These are phyloP conservation scores for Rhabdomys pumilio DNA, from an alignment of 2,797 vertebrate genomes.

Conservation along the genomic window DNA sequence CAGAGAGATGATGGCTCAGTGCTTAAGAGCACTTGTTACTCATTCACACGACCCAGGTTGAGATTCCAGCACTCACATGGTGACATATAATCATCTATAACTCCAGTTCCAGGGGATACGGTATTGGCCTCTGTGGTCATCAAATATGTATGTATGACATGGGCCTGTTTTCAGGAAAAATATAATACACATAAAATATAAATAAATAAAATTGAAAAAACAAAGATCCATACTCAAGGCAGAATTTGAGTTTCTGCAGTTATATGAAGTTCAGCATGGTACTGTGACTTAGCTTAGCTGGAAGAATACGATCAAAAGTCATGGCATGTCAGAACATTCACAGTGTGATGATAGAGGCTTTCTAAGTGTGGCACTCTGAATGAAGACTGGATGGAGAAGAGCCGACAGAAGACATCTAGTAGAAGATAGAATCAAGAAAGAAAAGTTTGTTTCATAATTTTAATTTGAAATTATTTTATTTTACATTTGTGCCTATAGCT, in stretches of 20 bases:
- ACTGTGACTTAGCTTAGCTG: not conserved
- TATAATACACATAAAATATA: not conserved
- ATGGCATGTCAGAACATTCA: not conserved
- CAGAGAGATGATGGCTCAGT: not conserved
- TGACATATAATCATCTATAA: not conserved
- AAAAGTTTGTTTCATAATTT: conserved; percentile 38
- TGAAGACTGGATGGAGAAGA: not conserved
- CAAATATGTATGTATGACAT: not conserved
- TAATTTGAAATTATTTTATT: not conserved
- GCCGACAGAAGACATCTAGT: not conserved
- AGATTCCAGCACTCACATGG: not conserved
- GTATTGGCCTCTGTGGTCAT: not conserved
- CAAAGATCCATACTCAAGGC: not conserved
- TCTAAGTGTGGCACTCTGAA: not conserved
- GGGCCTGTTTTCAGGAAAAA: too few species aligned
- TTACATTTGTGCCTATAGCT: not conserved
- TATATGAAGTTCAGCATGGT: not conserved
- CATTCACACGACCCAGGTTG: not conserved
- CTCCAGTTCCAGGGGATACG: not conserved
- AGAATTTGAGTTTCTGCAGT: not conserved
- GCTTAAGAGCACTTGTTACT: not conserved
- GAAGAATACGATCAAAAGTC: not conserved
- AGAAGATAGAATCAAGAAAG: not conserved
- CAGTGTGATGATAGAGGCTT: not conserved
- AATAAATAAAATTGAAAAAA: not conserved